Evolutionary conservation across 1,140 invertebrate species (phyloP).

Genomic region (Hesperophylax magnus): DNA sequence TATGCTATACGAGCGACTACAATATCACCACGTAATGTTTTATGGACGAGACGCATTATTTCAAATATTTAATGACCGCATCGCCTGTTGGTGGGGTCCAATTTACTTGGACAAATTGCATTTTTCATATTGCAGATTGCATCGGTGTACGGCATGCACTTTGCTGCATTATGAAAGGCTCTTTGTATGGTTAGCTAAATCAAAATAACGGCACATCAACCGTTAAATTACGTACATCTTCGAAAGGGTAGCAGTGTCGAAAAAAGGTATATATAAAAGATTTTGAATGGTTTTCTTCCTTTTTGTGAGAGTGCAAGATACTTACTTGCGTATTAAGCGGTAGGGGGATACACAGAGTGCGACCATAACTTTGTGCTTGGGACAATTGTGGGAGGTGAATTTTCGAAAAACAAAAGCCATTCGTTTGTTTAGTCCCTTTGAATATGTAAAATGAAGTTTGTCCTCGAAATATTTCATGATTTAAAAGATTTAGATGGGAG

Average conservation of each 20-base stretch:
- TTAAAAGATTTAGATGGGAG: too few relatives aligned
- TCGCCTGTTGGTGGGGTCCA: constrained; percentile 7
- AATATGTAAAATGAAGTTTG: not conserved
- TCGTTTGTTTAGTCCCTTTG: not conserved
- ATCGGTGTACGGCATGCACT: constrained; percentile 22
- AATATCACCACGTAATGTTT: too few relatives aligned
- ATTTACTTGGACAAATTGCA: constrained; percentile 31
- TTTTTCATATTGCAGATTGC: constrained; percentile 36
- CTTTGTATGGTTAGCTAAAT: not conserved
- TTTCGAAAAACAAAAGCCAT: not conserved
- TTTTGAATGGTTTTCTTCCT: not conserved
- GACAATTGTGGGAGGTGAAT: constrained; percentile 6
- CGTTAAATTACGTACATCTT: not conserved
- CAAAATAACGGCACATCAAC: not conserved
- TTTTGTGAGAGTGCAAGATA: not conserved
- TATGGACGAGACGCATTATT: not conserved
- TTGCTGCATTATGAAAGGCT: constrained; percentile 12
- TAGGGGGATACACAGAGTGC: not conserved
- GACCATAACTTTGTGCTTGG: not conserved
- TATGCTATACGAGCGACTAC: too few relatives aligned
- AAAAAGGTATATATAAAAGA: not conserved
- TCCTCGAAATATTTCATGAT: too few relatives aligned
- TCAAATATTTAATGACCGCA: not conserved
- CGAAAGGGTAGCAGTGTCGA: not conserved
- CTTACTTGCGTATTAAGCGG: not conserved